A percentile compares a stretch with the other conserved stretches of the same genome.
Conservation (phyloP, 1,140 invertebrate species). For the Schlechtendalia chinensis region DNA sequence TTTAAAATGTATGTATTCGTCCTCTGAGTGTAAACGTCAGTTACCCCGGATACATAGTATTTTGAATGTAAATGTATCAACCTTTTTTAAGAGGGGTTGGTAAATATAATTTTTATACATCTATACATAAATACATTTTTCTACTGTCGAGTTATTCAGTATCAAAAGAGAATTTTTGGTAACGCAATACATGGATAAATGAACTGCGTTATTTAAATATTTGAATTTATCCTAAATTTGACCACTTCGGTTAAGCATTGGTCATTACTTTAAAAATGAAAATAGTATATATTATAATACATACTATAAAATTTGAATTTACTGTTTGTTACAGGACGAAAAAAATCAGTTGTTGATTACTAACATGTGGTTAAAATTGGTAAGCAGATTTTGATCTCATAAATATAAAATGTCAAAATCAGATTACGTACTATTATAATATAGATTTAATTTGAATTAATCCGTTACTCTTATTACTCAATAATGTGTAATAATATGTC, state of each 20-base stretch:
- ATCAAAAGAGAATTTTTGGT: not conserved
- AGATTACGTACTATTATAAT: too few species aligned
- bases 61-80: slow-evolving; percentile 37
- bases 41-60: slow-evolving; percentile 4
- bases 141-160: not conserved
- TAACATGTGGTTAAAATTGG: slow-evolving; percentile 89
- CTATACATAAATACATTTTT: not conserved
- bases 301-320: not conserved
- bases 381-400: slow-evolving; percentile 58
- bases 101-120: slow-evolving; percentile 27
- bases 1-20: slow-evolving; percentile 45
- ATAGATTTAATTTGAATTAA: too few species aligned
- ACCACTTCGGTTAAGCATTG: too few species aligned
- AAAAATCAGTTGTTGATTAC: slow-evolving; percentile 90
- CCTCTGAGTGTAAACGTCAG: slow-evolving; percentile 33
- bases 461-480: too few species aligned
- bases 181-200: not conserved
- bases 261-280: too few species aligned
- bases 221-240: not conserved
- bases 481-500: too few species aligned
- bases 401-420: too few species aligned
- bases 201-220: not conserved
- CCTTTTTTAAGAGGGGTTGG: not conserved
- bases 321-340: slow-evolving; percentile 68
- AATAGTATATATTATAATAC: too few species aligned